Evolutionary conservation across 2,113 vertebrate genomes (phyloP).

Genomic region (Donacobius atricapilla): DNA sequence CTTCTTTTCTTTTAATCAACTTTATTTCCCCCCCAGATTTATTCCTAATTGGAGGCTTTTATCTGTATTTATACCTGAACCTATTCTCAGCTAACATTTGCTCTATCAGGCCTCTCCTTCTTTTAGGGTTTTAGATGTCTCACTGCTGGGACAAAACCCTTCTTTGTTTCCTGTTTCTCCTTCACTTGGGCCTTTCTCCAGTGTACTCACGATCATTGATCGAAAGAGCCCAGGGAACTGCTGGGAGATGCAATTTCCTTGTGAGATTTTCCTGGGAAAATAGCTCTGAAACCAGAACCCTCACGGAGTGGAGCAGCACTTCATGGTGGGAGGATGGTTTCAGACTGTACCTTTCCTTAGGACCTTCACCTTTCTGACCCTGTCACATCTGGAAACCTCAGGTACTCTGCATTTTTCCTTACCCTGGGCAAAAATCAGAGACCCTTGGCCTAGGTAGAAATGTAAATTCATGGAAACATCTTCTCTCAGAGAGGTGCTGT

Average conservation of each 20-base stretch:
- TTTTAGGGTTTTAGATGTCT: background rate
- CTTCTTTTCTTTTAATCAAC: background rate
- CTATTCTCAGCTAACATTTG: fast-evolving
- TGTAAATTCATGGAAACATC: background rate
- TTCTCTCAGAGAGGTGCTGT: background rate
- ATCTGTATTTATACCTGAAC: background rate
- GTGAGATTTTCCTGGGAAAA: background rate
- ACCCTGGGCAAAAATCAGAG: background rate
- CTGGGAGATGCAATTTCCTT: background rate
- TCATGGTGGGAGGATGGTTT: background rate
- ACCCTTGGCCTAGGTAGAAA: background rate
- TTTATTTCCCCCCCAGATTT: background rate
- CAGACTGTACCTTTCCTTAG: background rate
- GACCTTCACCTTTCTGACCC: background rate
- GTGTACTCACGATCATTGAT: fast-evolving
- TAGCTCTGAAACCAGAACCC: background rate
- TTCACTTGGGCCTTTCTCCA: background rate
- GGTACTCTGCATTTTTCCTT: background rate
- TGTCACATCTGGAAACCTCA: background rate
- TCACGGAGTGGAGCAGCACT: background rate
- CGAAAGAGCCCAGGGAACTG: background rate
- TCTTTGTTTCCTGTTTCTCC: background rate
- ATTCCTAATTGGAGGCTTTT: slow-evolving; percentile 4
- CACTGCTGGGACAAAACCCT: background rate
- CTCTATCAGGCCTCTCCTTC: background rate